Percentiles rank a stretch among this genome's conserved stretches.
Conservation (phyloP, 30 jellyfish, hydroid and myxozoan genomes). For the Chironex yamaguchii region DNA sequence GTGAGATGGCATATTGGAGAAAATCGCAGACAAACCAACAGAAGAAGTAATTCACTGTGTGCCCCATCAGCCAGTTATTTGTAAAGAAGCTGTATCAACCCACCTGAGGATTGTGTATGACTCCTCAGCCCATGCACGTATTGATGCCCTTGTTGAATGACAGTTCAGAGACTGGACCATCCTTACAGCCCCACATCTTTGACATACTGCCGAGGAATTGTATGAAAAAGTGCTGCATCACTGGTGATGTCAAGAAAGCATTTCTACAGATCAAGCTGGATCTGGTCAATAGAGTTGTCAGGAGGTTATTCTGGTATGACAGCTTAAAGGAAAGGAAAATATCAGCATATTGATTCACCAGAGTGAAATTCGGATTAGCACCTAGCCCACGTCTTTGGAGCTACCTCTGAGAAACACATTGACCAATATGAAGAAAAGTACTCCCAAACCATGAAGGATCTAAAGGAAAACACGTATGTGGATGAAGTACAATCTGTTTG, state of each 20-base stretch:
- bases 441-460: not conserved
- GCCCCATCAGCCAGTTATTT: not conserved
- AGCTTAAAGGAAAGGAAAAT: not conserved
- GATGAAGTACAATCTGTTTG: not conserved
- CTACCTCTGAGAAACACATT: not conserved
- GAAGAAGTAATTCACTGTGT: not conserved
- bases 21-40: not conserved
- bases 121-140: not conserved
- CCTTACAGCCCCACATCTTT: not conserved
- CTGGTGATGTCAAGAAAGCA: not conserved
- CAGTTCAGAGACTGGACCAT: too few species aligned
- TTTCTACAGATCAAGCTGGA: not conserved
- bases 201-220: not conserved
- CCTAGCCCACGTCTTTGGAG: not conserved
- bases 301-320: not conserved
- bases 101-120: not conserved
- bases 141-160: not conserved
- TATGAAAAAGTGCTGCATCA: not conserved
- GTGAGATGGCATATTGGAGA: conserved; percentile 53
- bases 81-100: not conserved
- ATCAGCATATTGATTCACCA: not conserved
- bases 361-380: not conserved
- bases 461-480: not conserved
- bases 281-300: not conserved
- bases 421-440: not conserved